Evolutionary conservation across 37 sponge, comb jelly and placozoan species (phyloP).

Genomic region (Diacarnus erythraeanus): DNA sequence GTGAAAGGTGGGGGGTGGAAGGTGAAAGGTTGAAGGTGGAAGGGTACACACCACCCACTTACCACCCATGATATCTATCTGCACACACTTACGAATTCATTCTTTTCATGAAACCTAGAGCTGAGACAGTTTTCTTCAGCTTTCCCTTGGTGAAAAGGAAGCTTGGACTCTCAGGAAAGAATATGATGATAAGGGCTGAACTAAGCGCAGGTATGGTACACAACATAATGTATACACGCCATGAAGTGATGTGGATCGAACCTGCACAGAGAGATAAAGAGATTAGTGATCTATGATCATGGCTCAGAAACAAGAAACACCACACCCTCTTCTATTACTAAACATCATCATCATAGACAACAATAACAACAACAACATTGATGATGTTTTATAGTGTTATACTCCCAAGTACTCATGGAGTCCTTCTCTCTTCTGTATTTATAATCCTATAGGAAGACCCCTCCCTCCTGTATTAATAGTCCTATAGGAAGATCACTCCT

Average conservation of each 20-base stretch:
- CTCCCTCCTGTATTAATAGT: too few relatives aligned
- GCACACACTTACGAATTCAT: background rate
- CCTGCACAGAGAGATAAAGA: slow-evolving; percentile 15
- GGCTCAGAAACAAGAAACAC: too few relatives aligned
- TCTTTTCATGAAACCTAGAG: slow-evolving; percentile 1
- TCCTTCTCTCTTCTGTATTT: too few relatives aligned
- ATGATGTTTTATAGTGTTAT: too few relatives aligned
- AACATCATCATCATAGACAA: too few relatives aligned
- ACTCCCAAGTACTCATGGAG: too few relatives aligned
- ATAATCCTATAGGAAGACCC: too few relatives aligned
- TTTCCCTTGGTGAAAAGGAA: slow-evolving; percentile 48
- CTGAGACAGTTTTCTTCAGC: background rate
- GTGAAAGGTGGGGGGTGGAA: background rate
- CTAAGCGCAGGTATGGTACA: slow-evolving; percentile 76
- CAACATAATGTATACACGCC: slow-evolving; percentile 79
- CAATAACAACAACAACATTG: too few relatives aligned
- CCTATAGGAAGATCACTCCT: too few relatives aligned
- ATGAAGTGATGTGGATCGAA: slow-evolving; percentile 46
- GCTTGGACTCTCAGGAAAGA: slow-evolving; percentile 80
- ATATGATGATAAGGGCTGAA: slow-evolving; percentile 55
- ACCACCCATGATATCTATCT: background rate
- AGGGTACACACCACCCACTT: too few relatives aligned
- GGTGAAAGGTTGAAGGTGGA: background rate
- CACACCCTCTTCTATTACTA: too few relatives aligned
- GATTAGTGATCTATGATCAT: too few relatives aligned